These are phyloP conservation scores for Hartigia nigra DNA, from an alignment of 2,888 invertebrate species.

Conservation along the genomic window DNA sequence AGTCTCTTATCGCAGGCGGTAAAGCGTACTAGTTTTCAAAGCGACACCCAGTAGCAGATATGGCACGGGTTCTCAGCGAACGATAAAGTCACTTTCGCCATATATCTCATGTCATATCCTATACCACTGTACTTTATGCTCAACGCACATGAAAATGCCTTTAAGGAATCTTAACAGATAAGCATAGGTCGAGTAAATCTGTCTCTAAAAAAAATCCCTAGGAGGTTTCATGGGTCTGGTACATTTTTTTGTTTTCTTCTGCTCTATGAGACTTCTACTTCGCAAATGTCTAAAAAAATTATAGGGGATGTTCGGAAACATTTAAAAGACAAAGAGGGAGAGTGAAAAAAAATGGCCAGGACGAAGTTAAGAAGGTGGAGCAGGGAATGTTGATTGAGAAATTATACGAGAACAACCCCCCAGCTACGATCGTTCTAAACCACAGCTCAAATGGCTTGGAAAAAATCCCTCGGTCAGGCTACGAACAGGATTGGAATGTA, in stretches of 20 bases:
- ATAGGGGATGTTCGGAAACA: background rate
- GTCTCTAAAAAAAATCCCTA: background rate
- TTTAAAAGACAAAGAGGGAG: background rate
- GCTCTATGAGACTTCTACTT: background rate
- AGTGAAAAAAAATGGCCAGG: background rate
- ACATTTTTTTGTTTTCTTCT: background rate
- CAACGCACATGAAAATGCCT: background rate
- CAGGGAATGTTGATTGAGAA: constrained; percentile 23
- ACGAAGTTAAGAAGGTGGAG: background rate
- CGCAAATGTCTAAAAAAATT: background rate
- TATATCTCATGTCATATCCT: background rate
- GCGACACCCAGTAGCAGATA: background rate
- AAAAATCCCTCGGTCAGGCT: constrained; percentile 28
- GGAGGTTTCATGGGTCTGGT: background rate
- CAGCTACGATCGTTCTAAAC: constrained; percentile 3
- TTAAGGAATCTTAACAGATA: background rate
- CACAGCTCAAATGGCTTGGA: constrained; percentile 17
- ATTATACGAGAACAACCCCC: constrained; percentile 19
- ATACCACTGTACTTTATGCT: background rate
- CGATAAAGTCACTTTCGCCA: background rate
- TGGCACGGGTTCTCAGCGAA: background rate
- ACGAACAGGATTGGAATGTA: constrained; percentile 38
- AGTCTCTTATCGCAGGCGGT: background rate
- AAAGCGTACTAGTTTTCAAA: background rate
- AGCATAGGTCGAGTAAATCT: background rate